Base-by-base conservation (phyloP, 2,113 vertebrate genomes). In the Upupa epops region DNA sequence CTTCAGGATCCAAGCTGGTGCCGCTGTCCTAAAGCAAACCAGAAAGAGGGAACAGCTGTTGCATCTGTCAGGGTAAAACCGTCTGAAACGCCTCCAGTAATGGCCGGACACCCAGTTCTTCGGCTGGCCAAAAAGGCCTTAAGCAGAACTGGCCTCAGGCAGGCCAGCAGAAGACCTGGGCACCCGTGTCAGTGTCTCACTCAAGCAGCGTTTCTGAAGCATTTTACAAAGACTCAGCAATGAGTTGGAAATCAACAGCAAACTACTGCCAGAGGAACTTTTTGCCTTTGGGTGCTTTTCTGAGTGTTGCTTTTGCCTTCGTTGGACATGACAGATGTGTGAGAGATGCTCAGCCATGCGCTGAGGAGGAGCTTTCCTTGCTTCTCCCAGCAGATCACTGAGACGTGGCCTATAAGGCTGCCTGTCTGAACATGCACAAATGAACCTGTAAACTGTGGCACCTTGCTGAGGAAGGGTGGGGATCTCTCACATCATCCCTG, bases 21-120 rank as follows among this genome's bases (percentile, higher is more conserved):
- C 93, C 91, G 79, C 95, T 96, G 54, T 97, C 97, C 98, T 98
- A 92, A 94, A 97, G 95, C 42, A 95, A 37, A 34, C 19, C 29
- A 54, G 37, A 51, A 76, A 25, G 76, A 36, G 6, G 40, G 46
- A 87, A 66, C 17, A 83, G 34, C 31, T 89, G 42, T 64, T 72
- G 56, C 40, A 92, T 29, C 36, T 75, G 42, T 75, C 59, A 81
- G 63, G 25, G 13, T 54, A 25, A 88, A 75, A 21, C 16, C 51
- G 75, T 84, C 61, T 86, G 45, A 71, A 78, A 74, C 18, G 19
- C 81, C 75, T 31, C 31, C 54, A 63, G 45, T 20, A 75, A 28
- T n/a, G 32, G 32, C 8, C 73, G 63, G 34, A 59, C 19, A 40
- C 32, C 32, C 31, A 70, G 21, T 69, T 79, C 65, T 83, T 87